Evolutionary conservation across 2,113 vertebrate species (phyloP).

Genomic region (Melanerpes formicivorus): DNA sequence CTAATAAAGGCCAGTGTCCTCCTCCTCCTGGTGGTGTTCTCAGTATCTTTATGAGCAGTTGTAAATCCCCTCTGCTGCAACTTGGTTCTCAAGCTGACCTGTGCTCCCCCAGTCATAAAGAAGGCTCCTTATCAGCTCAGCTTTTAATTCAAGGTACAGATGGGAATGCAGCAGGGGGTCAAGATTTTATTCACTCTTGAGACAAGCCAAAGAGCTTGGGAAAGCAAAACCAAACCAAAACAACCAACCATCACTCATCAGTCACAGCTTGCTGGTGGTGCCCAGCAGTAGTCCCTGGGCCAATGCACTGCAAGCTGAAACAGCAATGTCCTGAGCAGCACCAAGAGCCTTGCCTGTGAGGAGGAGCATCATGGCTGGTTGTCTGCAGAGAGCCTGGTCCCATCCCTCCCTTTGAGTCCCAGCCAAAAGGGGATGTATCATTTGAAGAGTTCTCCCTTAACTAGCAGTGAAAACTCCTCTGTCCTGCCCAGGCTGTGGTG

Average conservation of each 20-base stretch:
- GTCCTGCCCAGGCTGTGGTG: rapidly evolving
- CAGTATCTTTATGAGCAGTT: constrained; percentile 14
- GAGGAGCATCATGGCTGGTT: neutral
- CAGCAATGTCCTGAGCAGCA: neutral
- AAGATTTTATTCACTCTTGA: neutral
- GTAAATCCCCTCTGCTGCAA: constrained; percentile 39
- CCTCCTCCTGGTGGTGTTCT: constrained; percentile 33
- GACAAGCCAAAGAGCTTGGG: neutral
- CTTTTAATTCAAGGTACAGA: neutral
- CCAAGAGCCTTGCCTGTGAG: neutral
- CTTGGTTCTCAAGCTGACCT: constrained; percentile 30
- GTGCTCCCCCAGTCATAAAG: constrained; percentile 21
- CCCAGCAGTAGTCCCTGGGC: neutral
- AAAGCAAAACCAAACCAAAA: neutral
- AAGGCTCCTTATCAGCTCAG: neutral
- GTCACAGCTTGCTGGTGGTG: neutral
- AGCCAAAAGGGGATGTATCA: neutral
- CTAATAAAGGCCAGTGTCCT: constrained; percentile 68
- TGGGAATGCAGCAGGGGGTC: neutral
- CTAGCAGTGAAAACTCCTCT: rapidly evolving
- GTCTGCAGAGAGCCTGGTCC: neutral
- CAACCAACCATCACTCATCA: neutral
- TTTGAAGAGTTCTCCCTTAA: neutral
- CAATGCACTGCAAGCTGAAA: rapidly evolving
- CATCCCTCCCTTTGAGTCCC: neutral